A percentile compares a stretch with the other conserved stretches of the same genome.
Conservation (phyloP, 92 coral and sea anemone genomes). For the Zoanthus sansibaricus region DNA sequence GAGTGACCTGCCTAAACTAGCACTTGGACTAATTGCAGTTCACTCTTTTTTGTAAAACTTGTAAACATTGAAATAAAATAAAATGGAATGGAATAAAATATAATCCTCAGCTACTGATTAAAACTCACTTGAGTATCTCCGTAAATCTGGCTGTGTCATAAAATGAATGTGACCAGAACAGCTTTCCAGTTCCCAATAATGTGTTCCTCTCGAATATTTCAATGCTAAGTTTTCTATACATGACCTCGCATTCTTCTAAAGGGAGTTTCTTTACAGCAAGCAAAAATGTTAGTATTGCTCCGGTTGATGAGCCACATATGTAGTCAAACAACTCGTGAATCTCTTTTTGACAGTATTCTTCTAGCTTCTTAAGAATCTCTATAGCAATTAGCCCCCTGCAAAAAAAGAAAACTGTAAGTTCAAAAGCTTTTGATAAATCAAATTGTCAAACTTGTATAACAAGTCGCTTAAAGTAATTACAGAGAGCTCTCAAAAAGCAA, state of each 20-base stretch:
- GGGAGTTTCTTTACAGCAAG: slow-evolving; percentile 84
- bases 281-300: slow-evolving; percentile 92
- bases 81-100: too few species aligned
- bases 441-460: not conserved
- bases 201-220: slow-evolving; percentile 91
- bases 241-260: slow-evolving; percentile 88
- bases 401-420: not conserved
- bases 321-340: slow-evolving; percentile 87
- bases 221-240: slow-evolving; percentile 84
- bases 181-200: slow-evolving; percentile 92
- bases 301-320: slow-evolving; percentile 96
- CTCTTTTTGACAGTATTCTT: slow-evolving; percentile 79
- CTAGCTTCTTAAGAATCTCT: slow-evolving; percentile 91
- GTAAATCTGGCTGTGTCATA: slow-evolving; percentile 92
- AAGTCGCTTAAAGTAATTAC: too few species aligned
- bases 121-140: slow-evolving; percentile 86
- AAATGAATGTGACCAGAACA: slow-evolving; percentile 93
- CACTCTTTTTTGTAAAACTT: too few species aligned
- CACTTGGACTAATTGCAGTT: too few species aligned
- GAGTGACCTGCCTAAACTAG: too few species aligned
- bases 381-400: slow-evolving; percentile 89
- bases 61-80: too few species aligned
- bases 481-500: too few species aligned
- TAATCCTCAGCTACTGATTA: too few species aligned
- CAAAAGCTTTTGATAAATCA: not conserved